Base-by-base conservation (phyloP, 2,888 invertebrate species). In the Sicus ferrugineus region DNA sequence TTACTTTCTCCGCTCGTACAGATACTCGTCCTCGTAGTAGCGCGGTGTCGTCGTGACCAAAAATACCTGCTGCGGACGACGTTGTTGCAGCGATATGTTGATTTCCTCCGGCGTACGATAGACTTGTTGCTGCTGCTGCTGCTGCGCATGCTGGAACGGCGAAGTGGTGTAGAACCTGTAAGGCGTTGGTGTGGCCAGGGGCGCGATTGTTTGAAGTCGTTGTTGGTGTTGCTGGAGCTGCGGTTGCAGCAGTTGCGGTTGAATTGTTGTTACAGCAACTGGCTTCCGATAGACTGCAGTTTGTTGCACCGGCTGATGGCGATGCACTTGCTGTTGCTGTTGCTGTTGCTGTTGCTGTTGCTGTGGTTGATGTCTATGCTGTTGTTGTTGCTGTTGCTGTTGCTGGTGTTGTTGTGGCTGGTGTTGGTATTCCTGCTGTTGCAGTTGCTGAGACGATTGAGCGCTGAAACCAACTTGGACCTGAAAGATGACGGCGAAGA, bases 41-140 rank as follows among this genome's bases (percentile, higher is more conserved):
- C 84, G 81, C 67, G 84, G 84, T 76, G 86, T 85, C 73, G 83
- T 80, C 46, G 86, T 83, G 70, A 82, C 80, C 61, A 85, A 80
- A 62, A 80, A 84, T 50, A 88, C 86, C 69, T 84, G 81, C 68
- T 84, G 81, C 19, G 94, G 93, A 78, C 94, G 89, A 80, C 94
- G 89, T 81, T 94, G 94, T 72, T 91, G 91, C 64, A 95, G 87
- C 3, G 94, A 93, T 77, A 94, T 94, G 83, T 95, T 94, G 63
- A 94, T 93, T 81, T 94, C 94, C 83, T 95, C 94, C 3, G 94
- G 93, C 50, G 93, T 91, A 77, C 93, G 90, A 86, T 93, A 95
- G 58, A 93, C 93, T 80, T 94, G 93, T 74, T 89, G 89, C 34
- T 87, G 83, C 34, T 85, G 83, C 28, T 85, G 84, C 59, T 87